Conservation (phyloP, 2,113 vertebrate genomes). For the Phyllostomus discolor region DNA sequence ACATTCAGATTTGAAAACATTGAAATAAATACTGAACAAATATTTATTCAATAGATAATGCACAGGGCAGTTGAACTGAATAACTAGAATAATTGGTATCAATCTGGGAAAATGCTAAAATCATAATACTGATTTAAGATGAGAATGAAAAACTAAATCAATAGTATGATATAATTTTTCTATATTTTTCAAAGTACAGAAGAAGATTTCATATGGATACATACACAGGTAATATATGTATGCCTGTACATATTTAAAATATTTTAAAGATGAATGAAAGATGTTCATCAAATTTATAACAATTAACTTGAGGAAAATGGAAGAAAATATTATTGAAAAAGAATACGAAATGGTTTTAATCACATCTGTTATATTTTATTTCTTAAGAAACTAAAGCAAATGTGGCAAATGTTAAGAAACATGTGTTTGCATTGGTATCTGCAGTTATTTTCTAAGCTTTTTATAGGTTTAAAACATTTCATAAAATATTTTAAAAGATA, state of each 20-base stretch:
- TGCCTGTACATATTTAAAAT: not conserved
- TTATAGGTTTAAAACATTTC: not conserved
- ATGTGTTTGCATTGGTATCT: not conserved
- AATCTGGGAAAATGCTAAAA: not conserved
- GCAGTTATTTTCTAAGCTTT: not conserved
- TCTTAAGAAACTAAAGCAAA: not conserved
- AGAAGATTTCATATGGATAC: not conserved
- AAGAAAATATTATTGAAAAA: not conserved
- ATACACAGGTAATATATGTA: not conserved
- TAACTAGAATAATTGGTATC: not conserved
- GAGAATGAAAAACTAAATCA: not conserved
- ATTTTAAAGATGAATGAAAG: not conserved
- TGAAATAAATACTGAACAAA: not conserved
- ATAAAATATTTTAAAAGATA: conserved; percentile 6
- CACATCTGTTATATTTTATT: not conserved
- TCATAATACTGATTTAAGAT: not conserved
- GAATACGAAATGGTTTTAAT: not conserved
- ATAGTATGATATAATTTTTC: not conserved
- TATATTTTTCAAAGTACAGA: not conserved
- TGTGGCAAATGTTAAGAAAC: not conserved
- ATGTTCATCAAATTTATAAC: not conserved
- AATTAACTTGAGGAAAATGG: not conserved
- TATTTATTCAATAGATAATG: not conserved
- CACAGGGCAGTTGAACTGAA: not conserved
- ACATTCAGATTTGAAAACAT: not conserved